A percentile compares a stretch with the other conserved stretches of the same genome.
These are phyloP conservation scores for Lycaena phlaeas DNA, from an alignment of 2,888 invertebrate genomes.

Conservation along the genomic window DNA sequence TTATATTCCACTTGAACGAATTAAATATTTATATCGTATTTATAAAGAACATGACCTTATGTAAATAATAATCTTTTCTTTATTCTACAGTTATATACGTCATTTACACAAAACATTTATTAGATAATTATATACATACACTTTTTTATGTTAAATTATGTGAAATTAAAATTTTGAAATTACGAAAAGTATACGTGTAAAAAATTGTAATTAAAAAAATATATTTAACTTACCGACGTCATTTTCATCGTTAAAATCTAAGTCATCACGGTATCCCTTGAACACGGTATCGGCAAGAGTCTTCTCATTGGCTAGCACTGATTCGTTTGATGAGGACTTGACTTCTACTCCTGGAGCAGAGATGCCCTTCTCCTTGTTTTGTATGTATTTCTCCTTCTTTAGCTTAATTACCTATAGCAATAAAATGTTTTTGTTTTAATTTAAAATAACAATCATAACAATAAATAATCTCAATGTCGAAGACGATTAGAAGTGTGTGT, in stretches of 20 bases:
- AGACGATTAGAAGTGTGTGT: too few species aligned
- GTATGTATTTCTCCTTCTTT: constrained; percentile 74
- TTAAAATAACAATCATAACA: too few species aligned
- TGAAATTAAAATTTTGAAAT: too few species aligned
- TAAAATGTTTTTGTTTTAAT: neutral
- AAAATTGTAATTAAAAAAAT: too few species aligned
- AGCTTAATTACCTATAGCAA: constrained; percentile 65
- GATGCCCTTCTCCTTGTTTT: constrained; percentile 60
- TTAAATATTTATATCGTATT: too few species aligned
- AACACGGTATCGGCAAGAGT: constrained; percentile 68
- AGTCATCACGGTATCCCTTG: constrained; percentile 81
- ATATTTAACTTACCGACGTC: constrained; percentile 80
- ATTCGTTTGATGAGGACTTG: constrained; percentile 38
- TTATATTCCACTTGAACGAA: too few species aligned
- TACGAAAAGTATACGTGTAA: too few species aligned
- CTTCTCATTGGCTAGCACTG: constrained; percentile 37
- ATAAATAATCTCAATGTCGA: too few species aligned
- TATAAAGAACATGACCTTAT: neutral
- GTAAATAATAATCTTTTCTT: constrained; percentile 1
- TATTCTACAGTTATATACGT: too few species aligned
- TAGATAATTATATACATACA: too few species aligned
- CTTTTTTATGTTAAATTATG: too few species aligned
- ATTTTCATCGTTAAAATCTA: constrained; percentile 86
- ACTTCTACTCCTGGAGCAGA: constrained; percentile 48
- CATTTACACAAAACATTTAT: too few species aligned